Evolutionary conservation across 2,797 vertebrate genomes (phyloP).

Genomic region (Diplodus puntazzo): DNA sequence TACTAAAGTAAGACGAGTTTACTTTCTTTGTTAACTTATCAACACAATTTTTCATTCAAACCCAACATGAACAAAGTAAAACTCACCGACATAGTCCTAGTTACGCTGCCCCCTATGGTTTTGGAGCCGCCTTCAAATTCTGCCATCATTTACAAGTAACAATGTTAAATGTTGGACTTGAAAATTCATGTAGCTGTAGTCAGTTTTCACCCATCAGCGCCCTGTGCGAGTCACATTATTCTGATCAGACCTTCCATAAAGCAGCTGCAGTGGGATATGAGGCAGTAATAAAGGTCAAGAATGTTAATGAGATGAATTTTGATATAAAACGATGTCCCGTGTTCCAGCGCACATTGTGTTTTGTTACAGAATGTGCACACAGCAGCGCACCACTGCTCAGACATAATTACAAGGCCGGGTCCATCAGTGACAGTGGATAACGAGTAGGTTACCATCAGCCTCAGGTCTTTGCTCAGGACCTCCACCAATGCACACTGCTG

Average conservation of each 20-base stretch:
- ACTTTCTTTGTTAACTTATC: no score
- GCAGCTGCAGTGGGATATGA: slow-evolving; percentile 28
- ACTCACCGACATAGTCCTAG: no score
- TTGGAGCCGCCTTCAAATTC: no score
- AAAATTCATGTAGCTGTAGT: background rate
- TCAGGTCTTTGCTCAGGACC: slow-evolving; percentile 61
- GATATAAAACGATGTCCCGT: slow-evolving; percentile 35
- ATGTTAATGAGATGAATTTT: slow-evolving; percentile 62
- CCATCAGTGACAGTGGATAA: slow-evolving; percentile 69
- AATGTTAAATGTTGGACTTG: background rate
- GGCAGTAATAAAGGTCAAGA: slow-evolving; percentile 46
- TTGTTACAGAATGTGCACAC: slow-evolving; percentile 53
- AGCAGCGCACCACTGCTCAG: slow-evolving; percentile 45
- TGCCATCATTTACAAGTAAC: no score
- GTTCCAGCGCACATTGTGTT: slow-evolving; percentile 37
- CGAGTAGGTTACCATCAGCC: slow-evolving; percentile 57
- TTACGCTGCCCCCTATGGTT: no score
- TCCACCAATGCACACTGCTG: slow-evolving; percentile 59
- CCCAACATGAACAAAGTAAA: no score
- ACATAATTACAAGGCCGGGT: slow-evolving; percentile 72
- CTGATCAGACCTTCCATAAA: slow-evolving; percentile 7
- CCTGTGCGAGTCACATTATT: slow-evolving; percentile 19
- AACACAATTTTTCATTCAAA: no score
- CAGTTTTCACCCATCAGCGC: background rate
- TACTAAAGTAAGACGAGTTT: no score